A percentile compares a stretch with the other conserved stretches of the same genome.
phyloP scores from a whole-genome alignment of 2,113 vertebrate species.

The Rhabdornis inornatus region DNA sequence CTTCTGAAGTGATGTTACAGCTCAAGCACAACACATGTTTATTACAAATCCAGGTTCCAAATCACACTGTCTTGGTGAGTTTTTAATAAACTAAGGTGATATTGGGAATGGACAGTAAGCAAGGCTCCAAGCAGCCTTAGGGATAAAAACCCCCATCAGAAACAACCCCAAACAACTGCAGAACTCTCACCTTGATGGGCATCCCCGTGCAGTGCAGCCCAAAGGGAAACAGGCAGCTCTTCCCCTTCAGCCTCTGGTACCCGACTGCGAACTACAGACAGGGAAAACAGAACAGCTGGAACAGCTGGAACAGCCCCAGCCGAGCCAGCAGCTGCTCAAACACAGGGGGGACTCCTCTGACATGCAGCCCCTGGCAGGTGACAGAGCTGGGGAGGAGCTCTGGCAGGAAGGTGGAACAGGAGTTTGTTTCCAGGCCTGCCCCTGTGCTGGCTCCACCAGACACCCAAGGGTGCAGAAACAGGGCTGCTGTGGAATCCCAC shows the following conservation, averaged over 20 bases:
- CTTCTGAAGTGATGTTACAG: not conserved
- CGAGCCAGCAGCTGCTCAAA: not conserved
- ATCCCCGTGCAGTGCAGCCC: constrained; percentile 97
- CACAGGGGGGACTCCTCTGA: accelerated
- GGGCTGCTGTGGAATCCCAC: accelerated
- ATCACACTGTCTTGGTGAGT: not conserved
- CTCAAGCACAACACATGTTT: not conserved
- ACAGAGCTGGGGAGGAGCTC: not conserved
- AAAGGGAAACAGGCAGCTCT: constrained; percentile 91
- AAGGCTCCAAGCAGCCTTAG: not conserved
- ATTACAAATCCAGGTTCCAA: not conserved
- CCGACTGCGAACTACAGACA: constrained; percentile 84
- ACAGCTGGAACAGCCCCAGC: not conserved
- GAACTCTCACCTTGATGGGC: constrained; percentile 91
- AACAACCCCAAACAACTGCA: not conserved
- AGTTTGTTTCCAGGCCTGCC: not conserved
- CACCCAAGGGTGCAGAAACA: not conserved
- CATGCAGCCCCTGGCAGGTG: accelerated
- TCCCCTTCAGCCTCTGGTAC: constrained; percentile 92
- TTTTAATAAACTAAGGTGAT: not conserved
- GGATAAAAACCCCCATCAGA: not conserved
- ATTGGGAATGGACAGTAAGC: not conserved
- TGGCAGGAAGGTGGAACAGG: accelerated
- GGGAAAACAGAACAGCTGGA: not conserved
- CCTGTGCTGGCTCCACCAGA: not conserved